These are phyloP conservation scores for Rosalia funebris DNA, from an alignment of 2,888 invertebrate species.

Conservation along the genomic window DNA sequence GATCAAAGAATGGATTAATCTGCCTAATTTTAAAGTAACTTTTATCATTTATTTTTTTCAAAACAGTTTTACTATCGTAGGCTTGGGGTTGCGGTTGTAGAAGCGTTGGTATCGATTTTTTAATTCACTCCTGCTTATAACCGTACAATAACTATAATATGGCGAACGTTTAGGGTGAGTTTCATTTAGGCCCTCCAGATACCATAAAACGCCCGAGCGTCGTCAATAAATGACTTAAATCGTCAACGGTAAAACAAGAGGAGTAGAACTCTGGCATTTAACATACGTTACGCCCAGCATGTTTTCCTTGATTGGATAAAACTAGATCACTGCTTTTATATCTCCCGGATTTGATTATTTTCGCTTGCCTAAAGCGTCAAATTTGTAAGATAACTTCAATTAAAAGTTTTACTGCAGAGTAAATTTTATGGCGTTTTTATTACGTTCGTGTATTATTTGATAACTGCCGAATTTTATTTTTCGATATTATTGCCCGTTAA, in stretches of 20 bases:
- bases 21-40: no score
- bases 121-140: slow-evolving; percentile 3
- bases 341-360: slow-evolving; percentile 42
- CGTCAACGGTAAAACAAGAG: slow-evolving; percentile 51
- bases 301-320: slow-evolving; percentile 55
- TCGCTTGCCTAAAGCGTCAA: slow-evolving; percentile 42
- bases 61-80: no score
- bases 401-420: slow-evolving; percentile 45
- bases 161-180: slow-evolving; percentile 6
- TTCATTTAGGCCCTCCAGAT: slow-evolving; percentile 40
- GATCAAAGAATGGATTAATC: no score
- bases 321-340: slow-evolving; percentile 51
- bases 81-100: no score
- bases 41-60: no score
- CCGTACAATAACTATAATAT: slow-evolving; percentile 14
- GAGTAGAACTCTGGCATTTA: slow-evolving; percentile 45
- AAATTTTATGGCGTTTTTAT: slow-evolving; percentile 42
- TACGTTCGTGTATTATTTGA: slow-evolving; percentile 42
- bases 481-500: slow-evolving; percentile 37
- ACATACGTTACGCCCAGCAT: slow-evolving; percentile 54
- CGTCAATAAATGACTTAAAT: slow-evolving; percentile 52
- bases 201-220: slow-evolving; percentile 48
- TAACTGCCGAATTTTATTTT: slow-evolving; percentile 36
- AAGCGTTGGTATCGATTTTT: background rate
- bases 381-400: slow-evolving; percentile 48